phyloP scores from a whole-genome alignment of 2,113 vertebrate species.

The Ammospiza caudacuta region DNA sequence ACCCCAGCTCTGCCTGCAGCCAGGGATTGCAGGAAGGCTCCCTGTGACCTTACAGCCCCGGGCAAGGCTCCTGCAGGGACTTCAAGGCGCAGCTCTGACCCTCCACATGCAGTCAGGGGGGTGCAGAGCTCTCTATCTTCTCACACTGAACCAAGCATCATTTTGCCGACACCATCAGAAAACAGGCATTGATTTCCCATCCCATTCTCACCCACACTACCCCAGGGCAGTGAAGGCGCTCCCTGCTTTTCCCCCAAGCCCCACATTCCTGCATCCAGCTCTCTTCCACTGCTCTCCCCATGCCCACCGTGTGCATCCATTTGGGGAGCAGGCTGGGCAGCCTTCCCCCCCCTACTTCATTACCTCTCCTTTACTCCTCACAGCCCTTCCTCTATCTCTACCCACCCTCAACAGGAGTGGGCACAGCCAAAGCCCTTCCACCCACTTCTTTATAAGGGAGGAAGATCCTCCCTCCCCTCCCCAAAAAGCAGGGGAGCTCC shows the following conservation, averaged over 20 bases:
- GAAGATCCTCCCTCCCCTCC: background rate
- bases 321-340: rapidly evolving
- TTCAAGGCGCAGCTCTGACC: background rate
- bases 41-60: no score
- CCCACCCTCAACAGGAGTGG: rapidly evolving
- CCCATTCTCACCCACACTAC: rapidly evolving
- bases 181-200: background rate
- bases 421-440: rapidly evolving
- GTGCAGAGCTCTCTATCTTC: background rate
- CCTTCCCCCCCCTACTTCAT: rapidly evolving
- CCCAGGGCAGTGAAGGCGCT: no score
- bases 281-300: background rate
- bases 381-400: rapidly evolving
- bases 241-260: rapidly evolving
- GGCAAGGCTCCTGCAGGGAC: background rate
- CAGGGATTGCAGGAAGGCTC: background rate
- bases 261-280: background rate
- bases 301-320: rapidly evolving
- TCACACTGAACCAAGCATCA: background rate
- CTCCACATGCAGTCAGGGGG: rapidly evolving
- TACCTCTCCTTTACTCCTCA: no score
- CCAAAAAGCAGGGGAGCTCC: background rate
- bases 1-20: background rate
- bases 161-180: background rate
- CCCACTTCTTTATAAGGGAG: rapidly evolving